phyloP scores from a whole-genome alignment of 2,113 vertebrate species.

The Apeltes quadracus region DNA sequence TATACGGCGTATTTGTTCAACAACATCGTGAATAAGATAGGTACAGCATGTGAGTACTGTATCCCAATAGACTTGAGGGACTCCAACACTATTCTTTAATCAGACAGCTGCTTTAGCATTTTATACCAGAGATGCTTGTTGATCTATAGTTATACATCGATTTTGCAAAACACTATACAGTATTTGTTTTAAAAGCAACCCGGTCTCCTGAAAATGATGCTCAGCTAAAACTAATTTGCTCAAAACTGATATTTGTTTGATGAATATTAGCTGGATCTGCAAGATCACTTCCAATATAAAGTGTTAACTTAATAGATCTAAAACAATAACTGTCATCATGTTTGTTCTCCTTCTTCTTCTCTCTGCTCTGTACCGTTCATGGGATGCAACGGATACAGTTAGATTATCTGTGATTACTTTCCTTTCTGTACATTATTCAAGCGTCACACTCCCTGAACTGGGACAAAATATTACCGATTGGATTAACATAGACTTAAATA shows the following conservation, averaged over 20 bases:
- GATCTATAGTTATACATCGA: background rate
- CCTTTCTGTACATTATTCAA: background rate
- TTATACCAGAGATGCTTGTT: slow-evolving; percentile 4
- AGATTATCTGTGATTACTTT: background rate
- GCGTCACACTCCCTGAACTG: background rate
- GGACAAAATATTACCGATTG: background rate
- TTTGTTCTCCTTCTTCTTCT: background rate
- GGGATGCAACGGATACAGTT: background rate
- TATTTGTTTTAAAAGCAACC: slow-evolving; percentile 28
- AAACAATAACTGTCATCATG: background rate
- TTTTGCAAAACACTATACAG: slow-evolving; percentile 9
- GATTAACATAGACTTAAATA: background rate
- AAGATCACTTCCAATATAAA: background rate
- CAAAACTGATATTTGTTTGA: background rate
- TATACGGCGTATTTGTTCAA: background rate
- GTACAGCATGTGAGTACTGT: background rate
- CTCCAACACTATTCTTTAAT: slow-evolving; percentile 16
- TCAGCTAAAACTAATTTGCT: background rate
- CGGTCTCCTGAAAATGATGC: slow-evolving; percentile 7
- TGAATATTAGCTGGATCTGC: background rate
- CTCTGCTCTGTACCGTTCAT: background rate
- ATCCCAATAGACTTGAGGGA: background rate
- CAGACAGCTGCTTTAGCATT: slow-evolving; percentile 2
- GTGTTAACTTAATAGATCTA: background rate
- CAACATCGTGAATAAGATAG: background rate